Evolutionary conservation across 2,888 invertebrate species (phyloP).

Genomic region (Eueremaeus valkanovi): DNA sequence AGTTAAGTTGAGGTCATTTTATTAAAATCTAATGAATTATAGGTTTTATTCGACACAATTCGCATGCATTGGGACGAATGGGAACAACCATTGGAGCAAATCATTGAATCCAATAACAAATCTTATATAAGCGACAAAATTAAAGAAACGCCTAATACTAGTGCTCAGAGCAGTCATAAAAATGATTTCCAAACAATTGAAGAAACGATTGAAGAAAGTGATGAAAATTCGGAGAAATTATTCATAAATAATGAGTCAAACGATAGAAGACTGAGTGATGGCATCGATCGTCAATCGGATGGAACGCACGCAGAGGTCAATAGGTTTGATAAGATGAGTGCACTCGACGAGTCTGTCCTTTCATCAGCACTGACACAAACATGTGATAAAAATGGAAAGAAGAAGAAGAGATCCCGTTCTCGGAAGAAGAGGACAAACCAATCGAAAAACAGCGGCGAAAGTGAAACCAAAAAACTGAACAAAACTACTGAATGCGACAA

Average conservation of each 20-base stretch:
- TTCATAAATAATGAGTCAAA: too few species aligned
- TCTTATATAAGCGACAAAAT: not conserved
- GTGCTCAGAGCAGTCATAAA: not conserved
- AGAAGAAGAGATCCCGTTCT: slow-evolving; percentile 68
- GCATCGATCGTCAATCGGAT: too few species aligned
- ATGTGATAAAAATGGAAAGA: slow-evolving; percentile 59
- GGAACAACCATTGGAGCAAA: slow-evolving; percentile 15
- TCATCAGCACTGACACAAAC: not conserved
- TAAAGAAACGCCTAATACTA: not conserved
- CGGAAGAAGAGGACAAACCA: slow-evolving; percentile 61
- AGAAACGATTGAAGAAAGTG: not conserved
- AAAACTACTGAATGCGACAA: slow-evolving; percentile 42
- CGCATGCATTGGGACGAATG: slow-evolving; percentile 36
- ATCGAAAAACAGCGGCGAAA: slow-evolving; percentile 17
- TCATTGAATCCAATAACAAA: not conserved
- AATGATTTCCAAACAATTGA: not conserved
- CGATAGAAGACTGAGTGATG: too few species aligned
- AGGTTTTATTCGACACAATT: slow-evolving; percentile 26
- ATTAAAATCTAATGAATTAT: not conserved
- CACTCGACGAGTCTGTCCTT: too few species aligned
- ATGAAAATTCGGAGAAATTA: not conserved
- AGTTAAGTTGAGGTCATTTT: not conserved
- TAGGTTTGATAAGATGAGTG: too few species aligned
- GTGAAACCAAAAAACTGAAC: slow-evolving; percentile 44
- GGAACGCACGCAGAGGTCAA: too few species aligned